A percentile compares a stretch with the other conserved stretches of the same genome.
Evolutionary conservation across 2,797 vertebrate genomes (phyloP).

Genomic region (Protonibea diacanthus): DNA sequence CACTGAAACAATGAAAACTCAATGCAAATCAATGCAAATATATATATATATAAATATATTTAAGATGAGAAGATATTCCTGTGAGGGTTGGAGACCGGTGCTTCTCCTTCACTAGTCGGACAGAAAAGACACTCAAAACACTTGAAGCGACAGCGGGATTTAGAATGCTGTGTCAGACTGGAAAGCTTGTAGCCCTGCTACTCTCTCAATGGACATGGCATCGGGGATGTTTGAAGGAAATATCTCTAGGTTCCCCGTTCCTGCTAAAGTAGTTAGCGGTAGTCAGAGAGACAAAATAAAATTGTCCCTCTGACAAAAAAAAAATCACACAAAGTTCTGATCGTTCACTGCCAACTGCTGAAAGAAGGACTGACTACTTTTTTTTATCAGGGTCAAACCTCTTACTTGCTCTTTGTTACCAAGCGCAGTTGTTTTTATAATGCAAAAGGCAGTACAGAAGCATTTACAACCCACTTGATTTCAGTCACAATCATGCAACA

Average conservation of each 20-base stretch:
- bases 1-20: constrained; percentile 93
- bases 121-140: constrained; percentile 40
- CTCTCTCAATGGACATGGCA: constrained; percentile 31
- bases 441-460: constrained; percentile 20
- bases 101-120: constrained; percentile 80
- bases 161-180: constrained; percentile 45
- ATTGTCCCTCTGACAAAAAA: background rate
- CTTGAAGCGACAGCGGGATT: constrained; percentile 62
- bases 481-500: constrained; percentile 42
- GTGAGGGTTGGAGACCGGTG: constrained; percentile 77
- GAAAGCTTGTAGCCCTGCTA: constrained; percentile 47
- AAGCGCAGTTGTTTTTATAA: constrained; percentile 67
- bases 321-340: constrained; percentile 23
- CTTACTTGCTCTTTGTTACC: constrained; percentile 60
- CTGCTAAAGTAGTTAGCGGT: constrained; percentile 47
- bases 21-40: constrained; percentile 93
- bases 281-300: constrained; percentile 33
- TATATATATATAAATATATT: constrained; percentile 81
- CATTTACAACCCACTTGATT: constrained; percentile 61
- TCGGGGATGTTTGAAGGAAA: constrained; percentile 31
- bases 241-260: constrained; percentile 39
- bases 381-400: constrained; percentile 69
- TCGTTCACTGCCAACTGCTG: constrained; percentile 79
- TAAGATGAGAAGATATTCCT: constrained; percentile 79
- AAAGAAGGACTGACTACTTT: constrained; percentile 58